phyloP scores from a whole-genome alignment of 2,113 vertebrate species.

The Melanerpes aurifrons region DNA sequence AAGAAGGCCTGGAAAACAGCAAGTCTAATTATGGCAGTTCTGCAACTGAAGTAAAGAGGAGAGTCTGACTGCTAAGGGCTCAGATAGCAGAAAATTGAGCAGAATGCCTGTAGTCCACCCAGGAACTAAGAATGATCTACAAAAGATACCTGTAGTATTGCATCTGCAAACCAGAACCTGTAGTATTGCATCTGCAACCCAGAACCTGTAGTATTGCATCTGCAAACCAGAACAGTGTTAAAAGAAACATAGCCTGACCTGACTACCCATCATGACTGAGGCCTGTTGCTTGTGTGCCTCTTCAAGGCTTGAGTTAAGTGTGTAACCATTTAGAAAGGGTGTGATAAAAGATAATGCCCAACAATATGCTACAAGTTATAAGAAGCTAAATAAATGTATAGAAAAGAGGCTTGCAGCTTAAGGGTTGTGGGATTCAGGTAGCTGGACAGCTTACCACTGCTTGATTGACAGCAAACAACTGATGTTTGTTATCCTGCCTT shows the following conservation, averaged over 20 bases:
- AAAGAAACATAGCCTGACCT: not conserved
- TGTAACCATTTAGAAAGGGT: not conserved
- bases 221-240: not conserved
- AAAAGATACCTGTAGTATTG: not conserved
- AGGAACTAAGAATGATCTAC: not conserved
- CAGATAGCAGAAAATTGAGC: not conserved
- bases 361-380: not conserved
- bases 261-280: not conserved
- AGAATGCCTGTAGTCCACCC: not conserved
- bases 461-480: not conserved
- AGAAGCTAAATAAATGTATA: not conserved
- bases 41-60: conserved; percentile 10
- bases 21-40: conserved; percentile 58
- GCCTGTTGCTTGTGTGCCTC: not conserved
- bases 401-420: not conserved
- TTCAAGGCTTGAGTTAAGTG: not conserved
- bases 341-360: not conserved
- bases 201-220: not conserved
- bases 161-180: rapidly evolving
- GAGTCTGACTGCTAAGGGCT: not conserved
- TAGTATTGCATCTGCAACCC: not conserved
- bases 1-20: conserved; percentile 19
- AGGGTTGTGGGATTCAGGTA: not conserved
- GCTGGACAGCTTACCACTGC: not conserved
- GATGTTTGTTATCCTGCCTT: not conserved